Evolutionary conservation across 2,797 vertebrate genomes (phyloP), one percentile per base, ranked within the genome.

Genomic region (Myotis daubentonii): DNA sequence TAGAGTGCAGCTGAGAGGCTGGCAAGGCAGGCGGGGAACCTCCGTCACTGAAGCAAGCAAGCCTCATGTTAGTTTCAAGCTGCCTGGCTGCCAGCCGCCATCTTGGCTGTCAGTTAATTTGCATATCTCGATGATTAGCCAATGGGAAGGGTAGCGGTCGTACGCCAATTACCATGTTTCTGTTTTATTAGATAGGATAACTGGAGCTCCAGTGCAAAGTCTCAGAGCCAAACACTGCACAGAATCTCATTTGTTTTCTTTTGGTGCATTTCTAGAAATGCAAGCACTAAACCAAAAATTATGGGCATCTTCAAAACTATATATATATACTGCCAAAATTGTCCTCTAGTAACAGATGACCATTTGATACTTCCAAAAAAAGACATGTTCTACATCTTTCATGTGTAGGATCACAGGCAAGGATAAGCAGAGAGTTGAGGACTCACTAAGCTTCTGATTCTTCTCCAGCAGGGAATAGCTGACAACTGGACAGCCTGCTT

Each of bases 191-290:
- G n/a, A n/a, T n/a, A n/a, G n/a, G n/a, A n/a, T 19, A 87, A 30
- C 78, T 8, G 57, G 25, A 83, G 47, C 49, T 62, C 49, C 47
- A 65, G 0, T 53, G 38, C 28, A 92, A 88, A 80, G 16, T 74
- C 47, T 82, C 62, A 74, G 82, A 88, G 65, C 20, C 49, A 88
- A 60, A 60, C 53, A 38, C 36, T 70, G n/a, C 17, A 70, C 9
- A 72, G 60, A 74, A 5, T 4, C 28, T 71, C 79, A 93, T 81
- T 79, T 71, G 66, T 71, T 95, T 87, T 80, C 60, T 83, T 89
- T 78, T 91, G 93, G n/a, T 80, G 55, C 55, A 84, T 72, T 97
- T 89, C 23, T 51, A 60, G 33, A 89, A 88, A 95, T 36, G 55
- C 8, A 83, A 62, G 33, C 78, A 79, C n/a, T 76, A 88, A 94